Base-by-base conservation (phyloP, 2,888 invertebrate species). In the Cryptocephalus primarius region DNA sequence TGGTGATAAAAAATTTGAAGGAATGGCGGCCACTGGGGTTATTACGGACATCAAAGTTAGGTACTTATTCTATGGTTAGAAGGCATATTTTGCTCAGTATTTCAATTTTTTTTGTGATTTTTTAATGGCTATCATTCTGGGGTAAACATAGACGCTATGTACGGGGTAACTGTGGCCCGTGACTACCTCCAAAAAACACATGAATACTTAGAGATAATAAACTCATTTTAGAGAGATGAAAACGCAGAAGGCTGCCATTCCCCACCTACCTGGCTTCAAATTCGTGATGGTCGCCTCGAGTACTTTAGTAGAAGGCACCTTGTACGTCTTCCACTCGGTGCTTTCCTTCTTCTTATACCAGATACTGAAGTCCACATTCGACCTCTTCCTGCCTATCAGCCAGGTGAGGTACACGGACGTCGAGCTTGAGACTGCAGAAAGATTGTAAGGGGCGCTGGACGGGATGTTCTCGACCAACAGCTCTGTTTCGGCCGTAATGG, bases 361-460 rank as follows among this genome's bases (percentile, higher is more conserved):
- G 51, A 93, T 80, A 47, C 83, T 82, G 68, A 89, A 90, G 64
- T 88, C 86, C 55, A 86, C 82, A 57, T 84, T 82, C 11, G 82
- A 79, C 11, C 85, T 80, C 55, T 83, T 79, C 63, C 85, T 83
- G 42, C 88, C 89, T 38, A 91, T 88, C 53, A 82, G 75, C 94
- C 93, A 94, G 38, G 80, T 77, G 31, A 94, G 71, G 44, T 84
- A 85, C 40, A 92, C 82, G 44, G 84, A 80, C 57, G 77, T 77
- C 51, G 76, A 74, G 0, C 82, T 79, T 44, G 87, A 80, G 50
- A 81, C 80, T 14, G 88, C 90, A 14, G 83, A 79, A 39, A 95
- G 76, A 72, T 89, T 87, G 70, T 88, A 85, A 1, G 94, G 93
- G 11, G 93, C 90, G 60, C 90, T 83, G n/a, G 92, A 91, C 31